phyloP scores from a whole-genome alignment of 2,888 invertebrate genomes.

The Drosophila sordidapex region DNA sequence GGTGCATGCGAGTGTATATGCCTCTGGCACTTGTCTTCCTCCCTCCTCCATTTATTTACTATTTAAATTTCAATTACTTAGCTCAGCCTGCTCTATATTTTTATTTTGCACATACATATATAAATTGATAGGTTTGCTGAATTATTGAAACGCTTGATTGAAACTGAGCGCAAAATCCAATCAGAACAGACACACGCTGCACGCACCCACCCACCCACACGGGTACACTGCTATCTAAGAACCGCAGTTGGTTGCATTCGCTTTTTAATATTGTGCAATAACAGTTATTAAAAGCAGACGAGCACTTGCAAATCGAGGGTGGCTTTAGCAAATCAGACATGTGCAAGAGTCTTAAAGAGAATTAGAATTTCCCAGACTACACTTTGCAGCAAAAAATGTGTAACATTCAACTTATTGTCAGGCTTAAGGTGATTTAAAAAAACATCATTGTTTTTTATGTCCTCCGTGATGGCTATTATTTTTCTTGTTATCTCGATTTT shows the following conservation, averaged over 20 bases:
- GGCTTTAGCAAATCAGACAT: not conserved
- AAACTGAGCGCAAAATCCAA: constrained; percentile 63
- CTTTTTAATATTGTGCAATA: constrained; percentile 49
- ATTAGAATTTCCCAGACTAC: not conserved
- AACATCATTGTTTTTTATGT: constrained; percentile 16
- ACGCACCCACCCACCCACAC: constrained; percentile 10
- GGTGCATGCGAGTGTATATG: not conserved
- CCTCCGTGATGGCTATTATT: constrained; percentile 3
- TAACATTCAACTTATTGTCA: not conserved
- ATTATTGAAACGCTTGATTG: constrained; percentile 76
- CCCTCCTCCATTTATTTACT: constrained; percentile 54
- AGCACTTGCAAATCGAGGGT: constrained; percentile 13
- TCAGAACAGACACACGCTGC: constrained; percentile 39
- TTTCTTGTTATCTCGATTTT: not conserved
- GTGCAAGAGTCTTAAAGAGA: not conserved
- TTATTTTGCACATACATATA: constrained; percentile 17
- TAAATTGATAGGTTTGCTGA: constrained; percentile 48
- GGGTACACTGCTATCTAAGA: constrained; percentile 5
- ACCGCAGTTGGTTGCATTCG: constrained; percentile 26
- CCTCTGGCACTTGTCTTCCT: not conserved
- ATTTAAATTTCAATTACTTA: constrained; percentile 76
- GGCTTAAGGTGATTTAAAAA: not conserved
- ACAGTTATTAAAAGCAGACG: constrained; percentile 15
- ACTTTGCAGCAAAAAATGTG: constrained; percentile 14
- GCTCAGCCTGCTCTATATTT: not conserved